These are phyloP conservation scores for Autographa gamma DNA, from an alignment of 2,888 invertebrate genomes.

Conservation along the genomic window DNA sequence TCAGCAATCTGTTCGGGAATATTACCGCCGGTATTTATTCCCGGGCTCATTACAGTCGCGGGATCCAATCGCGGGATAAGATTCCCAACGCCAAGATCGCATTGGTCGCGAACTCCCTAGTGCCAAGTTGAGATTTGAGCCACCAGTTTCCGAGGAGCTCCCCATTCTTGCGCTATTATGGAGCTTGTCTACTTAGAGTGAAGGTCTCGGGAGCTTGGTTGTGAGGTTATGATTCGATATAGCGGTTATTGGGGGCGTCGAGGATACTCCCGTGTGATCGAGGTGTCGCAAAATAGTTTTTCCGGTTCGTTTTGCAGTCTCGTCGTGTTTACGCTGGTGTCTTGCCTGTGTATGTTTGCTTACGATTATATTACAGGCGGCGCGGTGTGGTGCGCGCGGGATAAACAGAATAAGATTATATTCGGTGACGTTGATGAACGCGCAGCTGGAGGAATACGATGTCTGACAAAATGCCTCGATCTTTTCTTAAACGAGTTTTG, in stretches of 20 bases:
- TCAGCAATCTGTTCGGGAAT: slow-evolving; percentile 74
- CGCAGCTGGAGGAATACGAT: slow-evolving; percentile 16
- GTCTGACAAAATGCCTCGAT: slow-evolving; percentile 5
- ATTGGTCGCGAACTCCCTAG: slow-evolving; percentile 78
- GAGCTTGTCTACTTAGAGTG: slow-evolving; percentile 40
- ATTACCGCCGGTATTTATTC: slow-evolving; percentile 80
- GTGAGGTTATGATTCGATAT: slow-evolving; percentile 76
- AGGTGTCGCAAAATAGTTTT: slow-evolving; percentile 82
- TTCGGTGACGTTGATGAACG: slow-evolving; percentile 25
- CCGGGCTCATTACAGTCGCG: slow-evolving; percentile 76
- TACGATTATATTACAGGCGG: slow-evolving; percentile 10
- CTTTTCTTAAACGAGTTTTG: neutral
- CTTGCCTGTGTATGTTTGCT: slow-evolving; percentile 28
- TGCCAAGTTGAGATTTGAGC: slow-evolving; percentile 69
- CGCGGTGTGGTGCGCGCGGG: neutral
- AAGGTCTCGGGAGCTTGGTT: slow-evolving; percentile 47
- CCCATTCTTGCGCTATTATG: slow-evolving; percentile 6
- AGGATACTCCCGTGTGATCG: slow-evolving; percentile 69
- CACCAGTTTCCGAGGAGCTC: slow-evolving; percentile 64
- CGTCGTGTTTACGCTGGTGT: slow-evolving; percentile 57
- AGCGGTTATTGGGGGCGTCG: slow-evolving; percentile 78
- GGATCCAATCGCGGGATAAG: slow-evolving; percentile 75
- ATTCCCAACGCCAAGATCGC: slow-evolving; percentile 68
- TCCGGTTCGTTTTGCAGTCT: slow-evolving; percentile 72
- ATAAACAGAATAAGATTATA: slow-evolving; percentile 23